Conservation (phyloP, 2,113 vertebrate genomes). For the Myxocyprinus asiaticus region DNA sequence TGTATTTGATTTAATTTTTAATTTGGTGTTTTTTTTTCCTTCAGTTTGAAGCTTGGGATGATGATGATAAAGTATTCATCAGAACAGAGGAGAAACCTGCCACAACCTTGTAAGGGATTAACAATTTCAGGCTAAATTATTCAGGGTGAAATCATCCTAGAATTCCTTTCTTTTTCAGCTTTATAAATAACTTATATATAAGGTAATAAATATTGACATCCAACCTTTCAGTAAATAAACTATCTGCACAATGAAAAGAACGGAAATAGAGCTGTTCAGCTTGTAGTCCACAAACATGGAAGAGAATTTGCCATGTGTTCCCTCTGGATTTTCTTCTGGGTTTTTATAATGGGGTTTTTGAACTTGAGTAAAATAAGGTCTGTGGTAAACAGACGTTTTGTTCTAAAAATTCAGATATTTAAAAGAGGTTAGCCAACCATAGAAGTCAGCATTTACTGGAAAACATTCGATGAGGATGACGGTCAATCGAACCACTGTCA, state of each 20-base stretch:
- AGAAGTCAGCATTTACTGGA: too few species aligned
- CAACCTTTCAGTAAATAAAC: slow-evolving; percentile 50
- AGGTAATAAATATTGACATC: slow-evolving; percentile 80
- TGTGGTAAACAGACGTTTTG: too few species aligned
- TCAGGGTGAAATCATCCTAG: slow-evolving; percentile 74
- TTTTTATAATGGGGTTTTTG: too few species aligned
- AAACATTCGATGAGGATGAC: slow-evolving; percentile 10
- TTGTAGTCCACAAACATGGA: too few species aligned
- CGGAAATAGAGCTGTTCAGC: background rate
- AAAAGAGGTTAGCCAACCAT: too few species aligned
- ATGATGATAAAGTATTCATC: slow-evolving; percentile 75
- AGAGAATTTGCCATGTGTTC: too few species aligned
- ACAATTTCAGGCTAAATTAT: slow-evolving; percentile 79
- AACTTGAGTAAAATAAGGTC: too few species aligned
- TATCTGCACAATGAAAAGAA: background rate
- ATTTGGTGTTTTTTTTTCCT: slow-evolving; percentile 58
- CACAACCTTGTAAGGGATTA: slow-evolving; percentile 77
- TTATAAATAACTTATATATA: slow-evolving; percentile 77
- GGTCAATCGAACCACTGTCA: slow-evolving; percentile 63
- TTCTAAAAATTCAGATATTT: too few species aligned
- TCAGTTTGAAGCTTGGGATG: slow-evolving; percentile 57
- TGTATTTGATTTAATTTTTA: background rate
- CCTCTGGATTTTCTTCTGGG: too few species aligned
- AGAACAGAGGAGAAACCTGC: slow-evolving; percentile 76
- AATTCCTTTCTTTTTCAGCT: slow-evolving; percentile 77